Percentiles rank a stretch among this genome's conserved stretches.
These are phyloP conservation scores for Cynodonichthys magdalenae DNA, from an alignment of 2,797 vertebrate genomes.

Conservation along the genomic window DNA sequence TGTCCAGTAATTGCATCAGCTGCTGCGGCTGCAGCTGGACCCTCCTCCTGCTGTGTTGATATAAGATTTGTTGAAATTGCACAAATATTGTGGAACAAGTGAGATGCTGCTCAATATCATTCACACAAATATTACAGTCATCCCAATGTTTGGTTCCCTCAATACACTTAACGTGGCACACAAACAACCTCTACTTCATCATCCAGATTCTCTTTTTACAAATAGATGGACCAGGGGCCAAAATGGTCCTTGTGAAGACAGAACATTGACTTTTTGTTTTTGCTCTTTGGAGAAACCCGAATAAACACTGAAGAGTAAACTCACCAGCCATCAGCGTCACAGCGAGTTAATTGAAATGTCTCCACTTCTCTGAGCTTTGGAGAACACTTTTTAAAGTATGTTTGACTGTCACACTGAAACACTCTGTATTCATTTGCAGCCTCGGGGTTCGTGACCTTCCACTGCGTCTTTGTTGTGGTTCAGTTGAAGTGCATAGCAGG, in stretches of 20 bases:
- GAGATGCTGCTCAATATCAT: too few relatives aligned
- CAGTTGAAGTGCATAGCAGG: constrained; percentile 78
- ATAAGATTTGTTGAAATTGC: too few relatives aligned
- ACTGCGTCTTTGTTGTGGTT: constrained; percentile 80
- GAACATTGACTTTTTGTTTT: constrained; percentile 18
- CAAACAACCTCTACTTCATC: constrained; percentile 52
- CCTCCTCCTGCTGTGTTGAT: too few relatives aligned
- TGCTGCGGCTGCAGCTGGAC: too few relatives aligned
- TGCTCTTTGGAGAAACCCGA: constrained; percentile 33
- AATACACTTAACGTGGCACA: constrained; percentile 46
- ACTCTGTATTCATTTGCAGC: constrained; percentile 72
- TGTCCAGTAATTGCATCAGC: too few relatives aligned
- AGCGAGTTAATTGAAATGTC: constrained; percentile 68
- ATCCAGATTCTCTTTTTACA: constrained; percentile 22
- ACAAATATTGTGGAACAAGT: too few relatives aligned
- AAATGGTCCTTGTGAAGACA: constrained; percentile 8
- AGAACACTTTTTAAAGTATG: constrained; percentile 64
- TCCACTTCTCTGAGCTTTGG: constrained; percentile 55
- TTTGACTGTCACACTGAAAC: constrained; percentile 71
- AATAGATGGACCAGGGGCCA: constrained; percentile 8
- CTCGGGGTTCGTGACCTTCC: constrained; percentile 64
- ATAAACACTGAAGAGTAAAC: constrained; percentile 40
- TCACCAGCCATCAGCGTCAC: constrained; percentile 43
- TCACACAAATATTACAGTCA: constrained; percentile 48
- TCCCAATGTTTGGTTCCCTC: constrained; percentile 61